Evolutionary conservation across 2,113 vertebrate genomes (phyloP), one percentile per base, ranked within the genome.

Genomic region (Xenopus laevis): DNA sequence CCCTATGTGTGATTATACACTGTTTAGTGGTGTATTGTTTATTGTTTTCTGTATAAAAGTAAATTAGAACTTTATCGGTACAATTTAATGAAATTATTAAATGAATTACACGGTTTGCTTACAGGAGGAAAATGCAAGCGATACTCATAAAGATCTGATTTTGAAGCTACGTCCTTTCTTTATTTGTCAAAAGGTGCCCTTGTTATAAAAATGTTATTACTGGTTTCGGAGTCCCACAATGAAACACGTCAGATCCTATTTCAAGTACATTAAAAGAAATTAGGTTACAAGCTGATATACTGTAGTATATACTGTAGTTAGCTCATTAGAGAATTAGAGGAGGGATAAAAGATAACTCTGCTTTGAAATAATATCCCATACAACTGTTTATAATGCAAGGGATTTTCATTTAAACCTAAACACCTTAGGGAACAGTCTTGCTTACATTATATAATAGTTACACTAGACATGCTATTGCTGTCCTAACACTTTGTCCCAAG

Each of bases 271-370:
- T 68, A 76, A 45, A 76, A 69, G 15, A 68, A 76, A 76, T 76
- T 76, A 76, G 73, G 73, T 76, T 76, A 69, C 10, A 21, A 69
- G 66, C 66, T 55, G 44, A 76, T 68, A 76, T 69, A n/a, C n/a
- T n/a, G n/a, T n/a, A n/a, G n/a, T n/a, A n/a, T n/a, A n/a, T n/a
- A n/a, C n/a, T n/a, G n/a, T n/a, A 63, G 44, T 68, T 62, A 46
- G 46, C 66, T 76, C 66, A 69, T 68, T 61, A 75, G 46, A 76
- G 73, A 30, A 62, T 60, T 68, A 45, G 58, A 57, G 52, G 45
- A 53, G 15, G 55, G 50, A 64, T 50, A 68, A 69, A 69, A 45
- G 50, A 59, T 55, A 55, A 55, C 15, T 55, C 17, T 1, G 16
- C 53, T 62, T 61, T 60, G 58, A 23, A 60, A 23, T 60, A 60